A percentile compares a stretch with the other conserved stretches of the same genome.
phyloP scores from a whole-genome alignment of 2,113 vertebrate genomes.

The Halichoerus grypus region DNA sequence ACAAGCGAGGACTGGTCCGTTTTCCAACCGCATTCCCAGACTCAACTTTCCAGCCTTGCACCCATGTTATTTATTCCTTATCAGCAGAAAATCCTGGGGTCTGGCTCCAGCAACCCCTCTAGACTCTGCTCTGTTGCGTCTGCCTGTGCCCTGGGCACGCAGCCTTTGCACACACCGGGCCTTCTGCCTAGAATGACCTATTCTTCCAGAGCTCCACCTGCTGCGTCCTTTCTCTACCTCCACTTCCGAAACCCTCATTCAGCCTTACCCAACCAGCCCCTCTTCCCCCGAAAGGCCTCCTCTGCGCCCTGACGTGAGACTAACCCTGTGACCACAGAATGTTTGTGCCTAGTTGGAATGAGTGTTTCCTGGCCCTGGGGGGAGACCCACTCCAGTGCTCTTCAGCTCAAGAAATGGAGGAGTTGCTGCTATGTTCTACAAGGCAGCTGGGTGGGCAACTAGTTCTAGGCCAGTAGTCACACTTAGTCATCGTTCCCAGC shows the following conservation, averaged over 20 bases:
- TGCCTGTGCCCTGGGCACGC: neutral
- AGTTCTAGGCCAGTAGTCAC: neutral
- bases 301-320: fast-evolving
- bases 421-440: neutral
- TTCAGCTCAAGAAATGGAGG: neutral
- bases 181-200: neutral
- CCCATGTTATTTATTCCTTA: neutral
- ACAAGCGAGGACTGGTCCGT: neutral
- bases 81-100: neutral
- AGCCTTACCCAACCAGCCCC: neutral
- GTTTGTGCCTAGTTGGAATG: neutral
- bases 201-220: neutral
- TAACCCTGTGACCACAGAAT: neutral
- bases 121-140: neutral
- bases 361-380: neutral
- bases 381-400: neutral
- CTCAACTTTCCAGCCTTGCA: neutral
- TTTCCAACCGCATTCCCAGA: neutral
- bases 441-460: neutral
- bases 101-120: neutral
- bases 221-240: neutral
- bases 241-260: neutral
- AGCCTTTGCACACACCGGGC: neutral
- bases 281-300: neutral
- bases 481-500: neutral